Conservation (phyloP, 2,888 invertebrate species). For the Amphipyra berbera region DNA sequence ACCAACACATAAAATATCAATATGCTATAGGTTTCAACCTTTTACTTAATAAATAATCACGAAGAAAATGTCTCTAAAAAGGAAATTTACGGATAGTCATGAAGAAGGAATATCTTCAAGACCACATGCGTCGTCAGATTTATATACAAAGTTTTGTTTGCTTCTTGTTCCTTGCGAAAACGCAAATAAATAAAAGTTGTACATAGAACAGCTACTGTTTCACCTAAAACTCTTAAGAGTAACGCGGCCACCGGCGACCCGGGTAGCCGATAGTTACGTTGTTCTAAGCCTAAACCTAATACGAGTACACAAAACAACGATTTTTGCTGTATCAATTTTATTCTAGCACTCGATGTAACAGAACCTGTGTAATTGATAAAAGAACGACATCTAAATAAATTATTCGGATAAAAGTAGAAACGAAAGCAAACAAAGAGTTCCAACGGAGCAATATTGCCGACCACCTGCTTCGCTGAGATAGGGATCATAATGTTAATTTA, state of each 20-base stretch:
- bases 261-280: no score
- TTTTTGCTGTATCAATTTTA: neutral
- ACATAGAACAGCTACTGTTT: neutral
- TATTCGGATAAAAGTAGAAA: slow-evolving; percentile 69
- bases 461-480: slow-evolving; percentile 87
- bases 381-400: slow-evolving; percentile 51
- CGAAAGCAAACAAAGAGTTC: slow-evolving; percentile 78
- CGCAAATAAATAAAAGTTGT: slow-evolving; percentile 12
- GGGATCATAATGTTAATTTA: slow-evolving; percentile 90
- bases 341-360: neutral
- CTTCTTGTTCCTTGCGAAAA: slow-evolving; percentile 17
- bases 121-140: slow-evolving; percentile 25
- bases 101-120: slow-evolving; percentile 19
- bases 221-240: no score
- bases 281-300: no score
- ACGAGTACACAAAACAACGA: no score
- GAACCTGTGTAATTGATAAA: slow-evolving; percentile 18
- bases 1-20: slow-evolving; percentile 31
- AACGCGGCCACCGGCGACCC: no score
- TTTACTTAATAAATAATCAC: slow-evolving; percentile 27
- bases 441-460: slow-evolving; percentile 82
- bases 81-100: slow-evolving; percentile 24
- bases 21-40: slow-evolving; percentile 28
- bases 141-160: slow-evolving; percentile 36
- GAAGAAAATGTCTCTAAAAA: slow-evolving; percentile 9